Conservation (phyloP, 2,888 invertebrate genomes). For the Xanthorhoe designata region DNA sequence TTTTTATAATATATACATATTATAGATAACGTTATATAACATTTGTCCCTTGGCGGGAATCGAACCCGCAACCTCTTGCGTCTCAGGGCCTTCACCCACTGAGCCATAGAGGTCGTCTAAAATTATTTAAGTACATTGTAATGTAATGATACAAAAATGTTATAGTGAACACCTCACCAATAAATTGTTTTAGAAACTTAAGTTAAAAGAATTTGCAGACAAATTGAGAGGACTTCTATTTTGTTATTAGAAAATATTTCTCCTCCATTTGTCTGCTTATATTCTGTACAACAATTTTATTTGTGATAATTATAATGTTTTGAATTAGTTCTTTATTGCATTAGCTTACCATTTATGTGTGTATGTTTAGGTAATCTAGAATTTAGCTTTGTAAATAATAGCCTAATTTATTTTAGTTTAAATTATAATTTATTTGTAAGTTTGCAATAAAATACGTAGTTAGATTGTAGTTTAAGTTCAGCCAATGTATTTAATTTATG, state of each 20-base stretch:
- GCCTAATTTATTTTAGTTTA: slow-evolving; percentile 1
- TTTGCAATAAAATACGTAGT: background rate
- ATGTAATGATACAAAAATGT: background rate
- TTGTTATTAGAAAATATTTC: slow-evolving; percentile 73
- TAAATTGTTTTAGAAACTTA: background rate
- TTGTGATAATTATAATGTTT: slow-evolving; percentile 68
- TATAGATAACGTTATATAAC: too few relatives aligned
- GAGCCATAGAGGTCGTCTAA: too few relatives aligned
- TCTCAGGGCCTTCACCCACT: too few relatives aligned
- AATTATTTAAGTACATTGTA: background rate
- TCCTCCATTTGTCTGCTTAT: slow-evolving; percentile 75
- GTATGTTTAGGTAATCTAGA: background rate
- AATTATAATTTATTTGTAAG: background rate
- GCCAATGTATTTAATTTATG: slow-evolving; percentile 28
- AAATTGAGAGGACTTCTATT: slow-evolving; percentile 83
- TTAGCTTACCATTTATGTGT: slow-evolving; percentile 6
- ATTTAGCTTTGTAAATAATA: slow-evolving; percentile 23
- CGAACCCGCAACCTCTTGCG: too few relatives aligned
- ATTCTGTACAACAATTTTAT: slow-evolving; percentile 39
- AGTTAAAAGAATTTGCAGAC: slow-evolving; percentile 48
- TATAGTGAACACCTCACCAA: background rate
- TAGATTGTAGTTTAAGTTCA: slow-evolving; percentile 25
- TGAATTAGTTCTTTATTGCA: slow-evolving; percentile 15
- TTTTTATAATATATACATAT: too few relatives aligned
- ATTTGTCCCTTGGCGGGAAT: too few relatives aligned